Base-by-base conservation (phyloP, 2,797 vertebrate species). In the Typhlichthys eigenmanni region DNA sequence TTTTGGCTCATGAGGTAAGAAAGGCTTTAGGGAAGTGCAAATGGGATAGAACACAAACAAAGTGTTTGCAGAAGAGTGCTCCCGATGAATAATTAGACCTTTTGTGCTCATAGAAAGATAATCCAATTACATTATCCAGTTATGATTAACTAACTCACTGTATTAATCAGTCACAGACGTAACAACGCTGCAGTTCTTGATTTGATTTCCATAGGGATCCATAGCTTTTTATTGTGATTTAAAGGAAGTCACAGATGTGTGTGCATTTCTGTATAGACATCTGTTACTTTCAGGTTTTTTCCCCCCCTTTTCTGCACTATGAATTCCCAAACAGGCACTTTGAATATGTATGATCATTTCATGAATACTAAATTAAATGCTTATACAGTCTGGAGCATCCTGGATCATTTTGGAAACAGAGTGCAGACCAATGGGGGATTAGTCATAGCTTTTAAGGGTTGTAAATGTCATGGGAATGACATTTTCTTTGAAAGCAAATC, bases 11-110 rank as follows among this genome's bases (percentile, higher is more conserved):
- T 76, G 75, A 85, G 80, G 78, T 83, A 47, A 81, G 75, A 74
- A 80, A 78, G 78, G 78, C 80, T 82, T 84, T 69, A 61, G 72
- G 82, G 78, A 82, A 74, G 81, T 74, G 72, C 62, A 75, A 83
- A 74, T 75, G 71, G 60, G 50, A 11, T 74, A 69, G 69, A 68
- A 83, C 81, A 80, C 75, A 85, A 84, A 78, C 73, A 74, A 56
- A 69, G 9, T 45, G 77, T 87, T 83, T 82, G 76, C 80, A 78
- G 50, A 2, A 72, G 79, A 85, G 71, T 74, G 73, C 81, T 85
- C 77, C 72, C 69, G 74, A 80, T 81, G 84, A 90, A 90, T 89
- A 90, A 91, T 90, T 89, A 88, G 77, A 79, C 66, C 17, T 87
- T 91, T 85, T 89, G 76, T 90, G 83, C 84, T 87, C 75, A 79